phyloP scores from a whole-genome alignment of 2,797 vertebrate species.

The Otolemur crassicaudatus region DNA sequence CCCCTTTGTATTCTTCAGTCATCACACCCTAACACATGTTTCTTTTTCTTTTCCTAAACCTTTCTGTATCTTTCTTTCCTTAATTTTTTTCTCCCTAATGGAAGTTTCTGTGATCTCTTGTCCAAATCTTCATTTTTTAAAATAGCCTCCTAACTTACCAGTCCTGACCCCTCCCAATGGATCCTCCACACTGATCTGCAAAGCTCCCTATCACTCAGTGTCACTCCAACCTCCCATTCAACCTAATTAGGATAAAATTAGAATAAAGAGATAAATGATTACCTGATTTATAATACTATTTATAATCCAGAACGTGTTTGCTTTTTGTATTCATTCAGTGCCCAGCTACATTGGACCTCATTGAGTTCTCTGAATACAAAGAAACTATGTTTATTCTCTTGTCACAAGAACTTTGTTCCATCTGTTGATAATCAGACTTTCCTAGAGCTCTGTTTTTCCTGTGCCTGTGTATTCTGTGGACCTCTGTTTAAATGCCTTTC shows the following conservation, averaged over 20 bases:
- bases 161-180: background rate
- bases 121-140: background rate
- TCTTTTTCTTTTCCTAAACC: background rate
- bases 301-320: background rate
- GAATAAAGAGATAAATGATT: background rate
- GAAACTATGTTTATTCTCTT: background rate
- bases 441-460: background rate
- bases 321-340: background rate
- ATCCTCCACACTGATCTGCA: background rate
- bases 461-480: background rate
- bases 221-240: background rate
- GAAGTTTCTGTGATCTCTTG: background rate
- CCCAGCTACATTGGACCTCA: background rate
- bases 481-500: background rate
- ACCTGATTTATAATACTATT: background rate
- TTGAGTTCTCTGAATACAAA: background rate
- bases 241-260: background rate
- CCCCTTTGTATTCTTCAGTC: background rate
- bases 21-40: background rate
- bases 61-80: background rate
- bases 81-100: background rate
- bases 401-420: background rate
- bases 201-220: accelerated
- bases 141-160: background rate
- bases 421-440: background rate